phyloP scores from a whole-genome alignment of 2,888 invertebrate species.

The Caenorhabditis afra region DNA sequence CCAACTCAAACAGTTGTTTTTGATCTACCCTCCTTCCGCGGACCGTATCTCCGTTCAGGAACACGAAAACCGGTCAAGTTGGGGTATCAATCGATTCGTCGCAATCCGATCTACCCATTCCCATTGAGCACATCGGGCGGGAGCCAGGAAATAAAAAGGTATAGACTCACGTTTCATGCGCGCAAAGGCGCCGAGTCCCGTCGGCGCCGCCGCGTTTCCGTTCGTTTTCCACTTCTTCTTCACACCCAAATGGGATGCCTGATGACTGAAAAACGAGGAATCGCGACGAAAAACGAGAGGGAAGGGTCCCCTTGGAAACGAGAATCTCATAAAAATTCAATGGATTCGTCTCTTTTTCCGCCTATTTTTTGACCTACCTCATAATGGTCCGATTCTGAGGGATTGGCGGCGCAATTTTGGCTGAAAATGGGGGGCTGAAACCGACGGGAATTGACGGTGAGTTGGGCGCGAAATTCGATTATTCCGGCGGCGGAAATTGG shows the following conservation, averaged over 20 bases:
- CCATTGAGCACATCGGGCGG: no score
- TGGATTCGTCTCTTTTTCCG: not conserved
- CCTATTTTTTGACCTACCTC: constrained; percentile 18
- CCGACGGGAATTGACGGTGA: not conserved
- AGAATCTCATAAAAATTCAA: not conserved
- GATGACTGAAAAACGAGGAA: constrained; percentile 41
- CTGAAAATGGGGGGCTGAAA: constrained; percentile 14
- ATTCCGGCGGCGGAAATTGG: not conserved
- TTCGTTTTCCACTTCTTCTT: constrained; percentile 53
- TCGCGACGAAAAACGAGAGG: not conserved
- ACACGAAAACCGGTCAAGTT: no score
- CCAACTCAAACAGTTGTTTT: no score
- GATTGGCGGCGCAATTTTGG: constrained; percentile 41
- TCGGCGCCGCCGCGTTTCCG: constrained; percentile 15
- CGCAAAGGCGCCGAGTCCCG: constrained; percentile 29
- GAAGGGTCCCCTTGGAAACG: constrained; percentile 30
- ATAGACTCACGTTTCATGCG: constrained; percentile 47
- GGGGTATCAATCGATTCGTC: no score
- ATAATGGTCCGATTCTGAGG: constrained; percentile 39
- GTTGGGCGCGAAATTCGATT: not conserved
- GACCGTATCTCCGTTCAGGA: no score
- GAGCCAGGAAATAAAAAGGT: no score
- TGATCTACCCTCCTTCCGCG: no score
- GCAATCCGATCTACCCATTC: no score
- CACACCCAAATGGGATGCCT: constrained; percentile 51